Base-by-base conservation (phyloP, 30 jellyfish, hydroid and myxozoan genomes). In the Calvadosia cruxmelitensis region DNA sequence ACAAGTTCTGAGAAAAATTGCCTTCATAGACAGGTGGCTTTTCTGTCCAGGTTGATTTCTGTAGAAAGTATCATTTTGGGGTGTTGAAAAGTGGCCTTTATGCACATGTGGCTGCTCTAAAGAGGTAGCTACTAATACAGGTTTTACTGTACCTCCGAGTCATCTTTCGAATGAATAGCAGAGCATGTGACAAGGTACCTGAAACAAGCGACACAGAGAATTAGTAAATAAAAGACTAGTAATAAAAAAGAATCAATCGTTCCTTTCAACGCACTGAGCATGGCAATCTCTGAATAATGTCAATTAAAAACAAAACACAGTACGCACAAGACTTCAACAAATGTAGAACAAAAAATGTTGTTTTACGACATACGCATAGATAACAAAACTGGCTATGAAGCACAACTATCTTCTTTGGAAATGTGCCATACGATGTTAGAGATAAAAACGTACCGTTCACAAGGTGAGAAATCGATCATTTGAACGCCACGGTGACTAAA, bases 381-480 rank as follows among this genome's bases (percentile, higher is more conserved):
- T n/a, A n/a, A n/a, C n/a, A n/a, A n/a, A n/a, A n/a, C n/a, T n/a
- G n/a, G n/a, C n/a, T n/a, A n/a, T n/a, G n/a, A n/a, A n/a, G n/a
- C n/a, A n/a, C n/a, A n/a, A n/a, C n/a, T n/a, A n/a, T n/a, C n/a
- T n/a, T n/a, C n/a, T n/a, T n/a, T n/a, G n/a, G n/a, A n/a, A n/a
- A n/a, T n/a, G n/a, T n/a, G n/a, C n/a, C n/a, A n/a, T n/a, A n/a
- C n/a, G n/a, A n/a, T n/a, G n/a, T n/a, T n/a, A n/a, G n/a, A n/a
- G n/a, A 10, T 25, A 57, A 15, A 10, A 10, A 25, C 70, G 48
- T 79, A 79, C 93, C 93, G 69, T 76, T 87, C 97, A 71, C 97
- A 87, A 12, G 97, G 97, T 49, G 97, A 87, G 64, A 87, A 87
- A 36, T 87, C 97, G 28, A 87, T 75, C 33, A 87, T 74, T 61